Conservation (phyloP, 2,113 vertebrate genomes). For the Typhlomys cinereus region DNA sequence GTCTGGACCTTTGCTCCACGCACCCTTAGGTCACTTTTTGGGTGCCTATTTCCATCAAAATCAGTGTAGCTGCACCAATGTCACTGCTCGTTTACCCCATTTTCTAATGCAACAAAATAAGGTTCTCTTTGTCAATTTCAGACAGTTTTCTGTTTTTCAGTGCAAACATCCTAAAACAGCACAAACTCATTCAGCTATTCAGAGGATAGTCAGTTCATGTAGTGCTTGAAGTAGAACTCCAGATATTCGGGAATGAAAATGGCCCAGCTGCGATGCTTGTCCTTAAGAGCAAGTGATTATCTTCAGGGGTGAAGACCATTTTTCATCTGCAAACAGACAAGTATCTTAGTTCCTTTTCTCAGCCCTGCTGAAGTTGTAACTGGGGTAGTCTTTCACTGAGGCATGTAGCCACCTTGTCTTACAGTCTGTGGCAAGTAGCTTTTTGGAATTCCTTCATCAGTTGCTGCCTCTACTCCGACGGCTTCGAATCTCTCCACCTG, state of each 20-base stretch:
- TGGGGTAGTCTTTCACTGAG: slow-evolving; percentile 86
- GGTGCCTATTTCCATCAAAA: not conserved
- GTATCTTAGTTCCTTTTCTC: slow-evolving; percentile 69
- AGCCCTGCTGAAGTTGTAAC: slow-evolving; percentile 68
- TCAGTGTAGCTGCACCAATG: not conserved
- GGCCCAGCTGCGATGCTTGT: slow-evolving; percentile 32
- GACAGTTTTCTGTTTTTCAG: slow-evolving; percentile 58
- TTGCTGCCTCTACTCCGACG: slow-evolving; percentile 37
- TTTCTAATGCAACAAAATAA: not conserved
- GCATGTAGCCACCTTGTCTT: slow-evolving; percentile 91
- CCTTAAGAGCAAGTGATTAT: slow-evolving; percentile 45
- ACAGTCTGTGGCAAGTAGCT: slow-evolving; percentile 93
- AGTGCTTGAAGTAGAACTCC: slow-evolving; percentile 71
- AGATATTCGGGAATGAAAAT: slow-evolving; percentile 45
- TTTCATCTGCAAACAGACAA: slow-evolving; percentile 56
- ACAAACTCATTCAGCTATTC: slow-evolving; percentile 53
- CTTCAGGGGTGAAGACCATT: slow-evolving; percentile 53
- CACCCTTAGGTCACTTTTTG: not conserved
- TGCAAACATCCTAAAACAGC: slow-evolving; percentile 68
- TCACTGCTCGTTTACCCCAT: not conserved
- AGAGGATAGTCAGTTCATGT: slow-evolving; percentile 69
- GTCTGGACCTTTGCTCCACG: not conserved
- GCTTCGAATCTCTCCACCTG: slow-evolving; percentile 72
- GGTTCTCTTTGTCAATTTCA: slow-evolving; percentile 44
- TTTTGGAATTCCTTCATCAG: slow-evolving; percentile 83